Conservation (phyloP, 2,888 invertebrate species). For the Bellardia bayeri region DNA sequence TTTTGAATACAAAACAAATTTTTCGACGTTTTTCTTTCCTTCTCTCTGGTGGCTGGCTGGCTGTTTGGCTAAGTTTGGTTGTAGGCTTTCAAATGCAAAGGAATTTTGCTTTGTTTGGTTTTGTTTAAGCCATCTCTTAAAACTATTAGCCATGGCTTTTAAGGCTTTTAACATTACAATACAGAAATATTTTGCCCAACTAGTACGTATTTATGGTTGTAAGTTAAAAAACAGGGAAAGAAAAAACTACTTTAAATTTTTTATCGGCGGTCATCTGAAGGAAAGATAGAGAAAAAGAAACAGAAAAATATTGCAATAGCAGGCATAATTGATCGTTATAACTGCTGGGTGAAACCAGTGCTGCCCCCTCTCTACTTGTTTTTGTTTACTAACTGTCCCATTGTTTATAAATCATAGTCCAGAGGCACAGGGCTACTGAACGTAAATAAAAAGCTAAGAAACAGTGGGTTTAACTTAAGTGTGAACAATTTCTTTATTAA, state of each 20-base stretch:
- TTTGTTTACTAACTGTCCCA: neutral
- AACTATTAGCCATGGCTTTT: neutral
- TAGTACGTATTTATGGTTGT: conserved; percentile 38
- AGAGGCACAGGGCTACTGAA: neutral
- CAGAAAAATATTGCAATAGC: conserved; percentile 27
- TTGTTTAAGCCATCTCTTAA: neutral
- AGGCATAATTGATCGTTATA: conserved; percentile 69
- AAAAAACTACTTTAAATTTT: conserved; percentile 42
- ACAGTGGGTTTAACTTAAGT: neutral
- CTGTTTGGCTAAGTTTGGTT: neutral
- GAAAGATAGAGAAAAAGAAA: conserved; percentile 8
- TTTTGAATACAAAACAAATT: conserved; percentile 4
- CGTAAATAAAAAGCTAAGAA: neutral
- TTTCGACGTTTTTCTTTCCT: conserved; percentile 37
- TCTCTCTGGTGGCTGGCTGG: neutral
- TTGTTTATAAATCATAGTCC: neutral
- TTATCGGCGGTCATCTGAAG: conserved; percentile 64
- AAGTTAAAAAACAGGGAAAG: neutral
- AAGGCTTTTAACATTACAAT: conserved; percentile 1
- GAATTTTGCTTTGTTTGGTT: conserved; percentile 23
- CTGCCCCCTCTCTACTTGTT: neutral
- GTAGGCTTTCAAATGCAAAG: conserved; percentile 4
- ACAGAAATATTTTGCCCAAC: neutral
- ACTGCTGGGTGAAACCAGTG: conserved; percentile 41
- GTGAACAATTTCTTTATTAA: too few relatives aligned